Evolutionary conservation across 2,888 invertebrate genomes (phyloP).

Genomic region (Asteroscopus sphinx): DNA sequence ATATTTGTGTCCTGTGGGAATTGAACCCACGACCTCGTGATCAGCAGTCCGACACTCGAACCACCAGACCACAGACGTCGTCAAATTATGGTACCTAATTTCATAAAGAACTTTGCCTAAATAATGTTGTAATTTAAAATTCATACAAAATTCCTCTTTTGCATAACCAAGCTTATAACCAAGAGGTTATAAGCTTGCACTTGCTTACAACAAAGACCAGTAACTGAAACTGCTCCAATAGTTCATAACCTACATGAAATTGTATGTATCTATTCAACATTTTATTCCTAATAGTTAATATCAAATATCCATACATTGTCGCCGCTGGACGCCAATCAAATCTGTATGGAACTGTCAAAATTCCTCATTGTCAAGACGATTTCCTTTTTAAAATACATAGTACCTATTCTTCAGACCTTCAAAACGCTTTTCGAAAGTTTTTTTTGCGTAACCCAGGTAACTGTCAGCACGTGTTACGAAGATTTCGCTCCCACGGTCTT

Average conservation of each 20-base stretch:
- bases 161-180: too few species aligned
- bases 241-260: constrained; percentile 4
- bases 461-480: constrained; percentile 72
- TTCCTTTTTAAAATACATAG: constrained; percentile 44
- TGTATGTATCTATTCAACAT: constrained; percentile 11
- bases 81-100: too few species aligned
- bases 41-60: too few species aligned
- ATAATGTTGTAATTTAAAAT: too few species aligned
- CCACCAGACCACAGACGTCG: too few species aligned
- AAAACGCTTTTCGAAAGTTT: constrained; percentile 55
- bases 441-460: constrained; percentile 74
- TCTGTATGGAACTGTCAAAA: constrained; percentile 61
- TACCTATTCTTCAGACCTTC: constrained; percentile 44
- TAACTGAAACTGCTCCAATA: constrained; percentile 4
- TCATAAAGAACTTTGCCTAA: too few species aligned
- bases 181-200: too few species aligned
- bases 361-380: constrained; percentile 35
- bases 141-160: too few species aligned
- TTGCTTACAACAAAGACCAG: constrained; percentile 3
- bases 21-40: too few species aligned
- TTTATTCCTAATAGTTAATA: constrained; percentile 22
- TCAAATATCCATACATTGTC: constrained; percentile 35
- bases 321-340: constrained; percentile 66
- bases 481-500: constrained; percentile 78
- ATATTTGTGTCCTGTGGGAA: too few species aligned